phyloP scores from a whole-genome alignment of 2,797 vertebrate genomes.

The Falco columbarius region DNA sequence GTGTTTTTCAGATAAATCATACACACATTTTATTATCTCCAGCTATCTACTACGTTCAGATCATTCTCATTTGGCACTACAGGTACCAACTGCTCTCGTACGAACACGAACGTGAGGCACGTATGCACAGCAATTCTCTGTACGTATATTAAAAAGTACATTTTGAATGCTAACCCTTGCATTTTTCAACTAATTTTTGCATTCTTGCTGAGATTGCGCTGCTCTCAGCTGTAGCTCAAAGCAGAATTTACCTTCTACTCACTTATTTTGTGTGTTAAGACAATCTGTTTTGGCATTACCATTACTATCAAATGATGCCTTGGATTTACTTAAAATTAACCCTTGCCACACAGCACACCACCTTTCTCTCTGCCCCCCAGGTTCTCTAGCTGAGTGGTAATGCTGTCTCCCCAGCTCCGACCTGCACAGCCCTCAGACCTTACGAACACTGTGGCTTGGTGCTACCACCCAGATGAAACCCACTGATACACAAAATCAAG shows the following conservation, averaged over 20 bases:
- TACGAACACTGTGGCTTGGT: not conserved
- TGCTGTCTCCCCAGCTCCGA: fast-evolving
- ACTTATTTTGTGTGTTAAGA: not conserved
- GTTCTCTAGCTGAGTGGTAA: fast-evolving
- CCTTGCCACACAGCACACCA: not conserved
- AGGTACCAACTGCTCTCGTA: not conserved
- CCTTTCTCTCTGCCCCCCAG: not conserved
- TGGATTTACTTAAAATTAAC: not conserved
- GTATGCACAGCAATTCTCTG: not conserved
- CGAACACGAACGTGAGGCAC: not conserved
- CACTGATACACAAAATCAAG: not conserved
- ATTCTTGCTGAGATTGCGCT: not conserved
- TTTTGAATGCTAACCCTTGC: not conserved
- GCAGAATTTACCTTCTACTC: not conserved
- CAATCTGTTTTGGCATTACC: not conserved
- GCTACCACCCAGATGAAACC: not conserved
- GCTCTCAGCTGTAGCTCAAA: not conserved
- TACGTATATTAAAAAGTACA: not conserved
- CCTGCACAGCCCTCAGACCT: not conserved
- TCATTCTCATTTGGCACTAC: not conserved
- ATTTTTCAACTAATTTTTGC: not conserved
- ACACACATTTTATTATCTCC: not conserved
- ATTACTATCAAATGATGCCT: not conserved
- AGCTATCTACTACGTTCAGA: not conserved
- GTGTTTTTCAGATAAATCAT: not conserved